Percentiles rank a stretch among this genome's conserved stretches.
These are phyloP conservation scores for Cordylochernes scorpioides DNA, from an alignment of 2,888 invertebrate species.

Conservation along the genomic window DNA sequence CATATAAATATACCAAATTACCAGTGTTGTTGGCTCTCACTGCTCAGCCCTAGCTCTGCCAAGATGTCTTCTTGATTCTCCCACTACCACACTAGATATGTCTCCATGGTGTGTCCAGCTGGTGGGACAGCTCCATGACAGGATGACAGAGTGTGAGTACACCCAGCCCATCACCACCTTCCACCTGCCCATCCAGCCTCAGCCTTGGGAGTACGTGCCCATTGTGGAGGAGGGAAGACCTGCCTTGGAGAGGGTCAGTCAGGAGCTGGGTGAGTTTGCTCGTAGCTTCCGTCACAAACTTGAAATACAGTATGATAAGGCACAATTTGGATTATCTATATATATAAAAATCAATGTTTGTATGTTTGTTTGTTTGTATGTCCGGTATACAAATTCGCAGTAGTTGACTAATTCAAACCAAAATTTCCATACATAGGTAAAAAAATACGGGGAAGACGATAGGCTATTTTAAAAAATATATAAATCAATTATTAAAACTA, in stretches of 20 bases:
- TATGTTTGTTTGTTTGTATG: background rate
- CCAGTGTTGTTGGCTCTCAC: no score
- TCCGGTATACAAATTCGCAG: no score
- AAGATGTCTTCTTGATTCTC: no score
- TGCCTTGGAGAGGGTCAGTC: conserved; percentile 54
- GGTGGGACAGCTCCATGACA: conserved; percentile 37
- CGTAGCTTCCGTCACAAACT: background rate
- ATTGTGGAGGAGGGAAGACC: conserved; percentile 42
- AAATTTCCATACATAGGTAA: no score
- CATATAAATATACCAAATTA: no score
- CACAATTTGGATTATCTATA: background rate
- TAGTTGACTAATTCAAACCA: no score
- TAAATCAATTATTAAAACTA: no score
- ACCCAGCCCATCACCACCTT: conserved; percentile 32
- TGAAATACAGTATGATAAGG: background rate
- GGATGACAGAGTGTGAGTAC: conserved; percentile 78
- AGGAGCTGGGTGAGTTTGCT: conserved; percentile 33
- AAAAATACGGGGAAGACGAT: no score
- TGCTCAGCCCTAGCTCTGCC: no score
- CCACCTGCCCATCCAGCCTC: conserved; percentile 29
- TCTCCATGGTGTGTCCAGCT: conserved; percentile 18
- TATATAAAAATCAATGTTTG: background rate
- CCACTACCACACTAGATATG: conserved; percentile 2
- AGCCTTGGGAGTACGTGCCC: conserved; percentile 56
- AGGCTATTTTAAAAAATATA: no score